Conservation (phyloP, 2,888 invertebrate species). For the Julus scanicus region DNA sequence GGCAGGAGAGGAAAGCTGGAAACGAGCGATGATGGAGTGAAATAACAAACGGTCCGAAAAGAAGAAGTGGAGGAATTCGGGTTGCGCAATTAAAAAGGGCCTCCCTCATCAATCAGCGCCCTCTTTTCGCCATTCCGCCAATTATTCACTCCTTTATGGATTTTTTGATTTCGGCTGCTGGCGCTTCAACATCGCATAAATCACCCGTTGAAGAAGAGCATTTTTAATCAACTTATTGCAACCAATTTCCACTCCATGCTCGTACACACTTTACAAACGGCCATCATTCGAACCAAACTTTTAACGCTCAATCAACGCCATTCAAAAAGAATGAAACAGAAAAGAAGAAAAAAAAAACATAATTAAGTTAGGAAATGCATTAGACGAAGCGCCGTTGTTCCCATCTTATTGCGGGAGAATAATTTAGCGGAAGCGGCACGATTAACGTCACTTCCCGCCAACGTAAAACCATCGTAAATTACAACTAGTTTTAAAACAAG, state of each 20-base stretch:
- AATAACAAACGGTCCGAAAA: conserved; percentile 27
- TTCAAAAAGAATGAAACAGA: neutral
- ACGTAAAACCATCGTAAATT: neutral
- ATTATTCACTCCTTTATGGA: conserved; percentile 35
- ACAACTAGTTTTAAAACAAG: too few relatives aligned
- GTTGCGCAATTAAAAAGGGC: conserved; percentile 18
- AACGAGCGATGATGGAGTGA: neutral
- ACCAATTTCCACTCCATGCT: neutral
- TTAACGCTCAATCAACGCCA: conserved; percentile 38
- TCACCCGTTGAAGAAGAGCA: conserved; percentile 14
- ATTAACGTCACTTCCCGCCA: neutral
- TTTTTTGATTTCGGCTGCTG: conserved; percentile 38
- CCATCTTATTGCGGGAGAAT: neutral
- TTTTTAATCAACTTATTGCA: conserved; percentile 45
- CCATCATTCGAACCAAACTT: conserved; percentile 5
- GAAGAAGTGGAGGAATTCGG: conserved; percentile 16
- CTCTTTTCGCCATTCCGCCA: conserved; percentile 14
- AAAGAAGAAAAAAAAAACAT: neutral
- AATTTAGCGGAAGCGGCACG: neutral
- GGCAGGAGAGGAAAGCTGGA: neutral
- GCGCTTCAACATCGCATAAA: neutral
- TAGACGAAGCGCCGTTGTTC: conserved; percentile 17
- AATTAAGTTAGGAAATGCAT: conserved; percentile 41
- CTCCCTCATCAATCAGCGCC: conserved; percentile 27
- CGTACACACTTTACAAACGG: neutral